Conservation (phyloP, 1,140 invertebrate species). For the Rhynchophorus ferrugineus region DNA sequence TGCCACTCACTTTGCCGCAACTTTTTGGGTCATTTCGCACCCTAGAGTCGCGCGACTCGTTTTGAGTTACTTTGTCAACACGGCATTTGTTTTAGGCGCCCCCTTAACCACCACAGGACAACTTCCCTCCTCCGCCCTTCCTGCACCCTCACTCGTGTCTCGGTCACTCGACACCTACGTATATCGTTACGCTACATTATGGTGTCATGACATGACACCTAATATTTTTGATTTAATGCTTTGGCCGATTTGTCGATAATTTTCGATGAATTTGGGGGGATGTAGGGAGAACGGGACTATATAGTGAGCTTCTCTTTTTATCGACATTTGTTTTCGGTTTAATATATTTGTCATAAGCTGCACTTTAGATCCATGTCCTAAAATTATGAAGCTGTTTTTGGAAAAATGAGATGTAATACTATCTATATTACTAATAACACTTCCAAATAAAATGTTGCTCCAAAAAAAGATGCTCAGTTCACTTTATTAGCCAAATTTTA, state of each 20-base stretch:
- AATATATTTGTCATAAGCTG: too few relatives aligned
- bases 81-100: constrained; percentile 5
- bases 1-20: background rate
- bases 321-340: too few relatives aligned
- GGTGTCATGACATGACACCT: background rate
- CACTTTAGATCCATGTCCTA: too few relatives aligned
- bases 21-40: constrained; percentile 7
- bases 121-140: too few relatives aligned
- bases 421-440: too few relatives aligned
- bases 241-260: background rate
- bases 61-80: constrained; percentile 5
- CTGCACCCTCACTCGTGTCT: background rate
- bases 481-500: too few relatives aligned
- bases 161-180: background rate
- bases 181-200: constrained; percentile 1
- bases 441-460: too few relatives aligned
- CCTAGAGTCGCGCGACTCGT: background rate
- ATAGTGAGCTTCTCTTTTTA: too few relatives aligned
- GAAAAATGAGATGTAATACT: too few relatives aligned
- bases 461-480: too few relatives aligned
- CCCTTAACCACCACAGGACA: background rate
- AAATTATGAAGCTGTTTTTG: too few relatives aligned
- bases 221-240: background rate
- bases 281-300: too few relatives aligned
- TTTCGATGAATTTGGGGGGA: background rate